phyloP scores from a whole-genome alignment of 2,113 vertebrate genomes.

The Propithecus coquereli region DNA sequence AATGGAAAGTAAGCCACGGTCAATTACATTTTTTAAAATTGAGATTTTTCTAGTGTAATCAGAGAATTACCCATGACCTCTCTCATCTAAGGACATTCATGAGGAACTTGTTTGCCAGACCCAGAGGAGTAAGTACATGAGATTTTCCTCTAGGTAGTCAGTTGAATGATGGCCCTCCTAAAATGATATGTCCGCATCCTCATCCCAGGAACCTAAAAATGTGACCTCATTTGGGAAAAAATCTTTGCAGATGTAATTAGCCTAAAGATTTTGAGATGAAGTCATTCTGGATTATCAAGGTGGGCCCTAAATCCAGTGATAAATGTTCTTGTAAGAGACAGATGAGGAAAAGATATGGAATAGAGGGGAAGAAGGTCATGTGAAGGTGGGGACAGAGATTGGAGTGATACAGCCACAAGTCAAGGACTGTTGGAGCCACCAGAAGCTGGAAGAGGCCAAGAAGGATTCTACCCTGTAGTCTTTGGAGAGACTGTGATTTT shows the following conservation, averaged over 20 bases:
- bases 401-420: not conserved
- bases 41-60: not conserved
- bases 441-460: not conserved
- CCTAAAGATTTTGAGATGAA: not conserved
- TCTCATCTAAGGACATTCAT: not conserved
- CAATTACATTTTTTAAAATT: not conserved
- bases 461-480: rapidly evolving
- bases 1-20: not conserved
- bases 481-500: not conserved
- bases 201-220: not conserved
- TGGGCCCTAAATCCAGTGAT: not conserved
- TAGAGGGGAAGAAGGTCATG: not conserved
- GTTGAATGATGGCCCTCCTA: not conserved
- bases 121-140: not conserved
- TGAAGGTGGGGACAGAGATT: not conserved
- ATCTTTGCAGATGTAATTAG: not conserved
- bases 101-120: not conserved
- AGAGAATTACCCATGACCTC: not conserved
- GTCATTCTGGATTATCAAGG: not conserved
- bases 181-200: not conserved
- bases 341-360: not conserved
- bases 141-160: not conserved
- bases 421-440: rapidly evolving
- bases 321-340: not conserved
- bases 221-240: not conserved